phyloP scores from a whole-genome alignment of 2,888 invertebrate genomes.

The Nasonia oneida region DNA sequence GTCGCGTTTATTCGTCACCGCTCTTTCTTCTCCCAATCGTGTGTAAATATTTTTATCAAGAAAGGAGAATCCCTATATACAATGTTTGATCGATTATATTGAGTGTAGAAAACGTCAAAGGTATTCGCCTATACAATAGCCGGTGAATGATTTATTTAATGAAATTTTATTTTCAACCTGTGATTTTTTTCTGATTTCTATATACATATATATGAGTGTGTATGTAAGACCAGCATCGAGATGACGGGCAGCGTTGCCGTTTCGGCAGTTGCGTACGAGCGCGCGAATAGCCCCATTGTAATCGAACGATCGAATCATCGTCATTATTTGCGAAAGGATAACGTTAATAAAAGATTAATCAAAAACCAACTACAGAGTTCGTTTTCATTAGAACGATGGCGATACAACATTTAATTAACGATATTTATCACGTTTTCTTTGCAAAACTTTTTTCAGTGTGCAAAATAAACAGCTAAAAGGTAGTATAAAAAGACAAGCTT shows the following conservation, averaged over 20 bases:
- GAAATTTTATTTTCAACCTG: neutral
- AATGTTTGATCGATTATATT: conserved; percentile 50
- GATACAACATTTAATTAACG: no score
- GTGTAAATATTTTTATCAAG: conserved; percentile 61
- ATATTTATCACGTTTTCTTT: no score
- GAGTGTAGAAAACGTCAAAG: conserved; percentile 29
- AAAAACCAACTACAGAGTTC: neutral
- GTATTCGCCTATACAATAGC: neutral
- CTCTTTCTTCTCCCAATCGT: conserved; percentile 23
- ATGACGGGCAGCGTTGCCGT: conserved; percentile 3
- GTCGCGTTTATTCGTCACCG: neutral
- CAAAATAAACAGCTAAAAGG: no score
- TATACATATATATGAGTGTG: conserved; percentile 1
- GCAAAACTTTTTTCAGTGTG: no score
- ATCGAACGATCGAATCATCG: conserved; percentile 60
- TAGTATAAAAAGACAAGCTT: no score
- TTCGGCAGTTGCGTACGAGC: conserved; percentile 45
- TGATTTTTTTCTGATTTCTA: conserved; percentile 53
- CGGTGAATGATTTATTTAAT: neutral
- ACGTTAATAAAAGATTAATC: conserved; percentile 53
- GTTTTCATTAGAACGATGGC: neutral
- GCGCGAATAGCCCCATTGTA: conserved; percentile 52
- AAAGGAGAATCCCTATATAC: conserved; percentile 31
- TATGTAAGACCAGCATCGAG: conserved; percentile 25
- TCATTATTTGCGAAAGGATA: conserved; percentile 56